Base-by-base conservation (phyloP, 2,797 vertebrate genomes). In the Diceros bicornis region DNA sequence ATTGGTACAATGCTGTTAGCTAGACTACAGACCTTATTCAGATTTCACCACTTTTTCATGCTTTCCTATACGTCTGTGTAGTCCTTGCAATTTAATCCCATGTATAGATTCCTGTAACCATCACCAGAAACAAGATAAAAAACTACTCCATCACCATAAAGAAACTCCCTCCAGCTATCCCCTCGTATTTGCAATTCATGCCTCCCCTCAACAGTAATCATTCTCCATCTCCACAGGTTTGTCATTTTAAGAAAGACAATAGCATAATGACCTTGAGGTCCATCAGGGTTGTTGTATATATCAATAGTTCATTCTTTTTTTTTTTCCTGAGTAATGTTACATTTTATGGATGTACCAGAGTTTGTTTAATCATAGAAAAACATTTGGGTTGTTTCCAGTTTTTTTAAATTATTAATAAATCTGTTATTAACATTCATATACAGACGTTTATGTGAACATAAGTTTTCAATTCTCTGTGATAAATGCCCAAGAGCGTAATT, bases 391-490 rank as follows among this genome's bases (percentile, higher is more conserved):
- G 8, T 77, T 81, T 93, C 9, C 1, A 55, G 9, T 69, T 87
- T 69, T 32, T 91, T 89, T 87, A 41, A 41, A 41, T 55, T 71
- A 55, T 14, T 34, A 89, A 69, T 50, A 85, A 64, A 81, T 14
- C 23, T 75, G 2, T 34, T 85, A 62, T 64, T 93, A 69, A 74
- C 14, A 47, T 74, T 85, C n/a, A 52, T 59, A 69, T 44, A 83
- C 34, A 83, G 47, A 44, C 59, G 17, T 75, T 91, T 88, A 8
- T 66, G 14, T 50, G 61, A 57, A 41, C 10, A 32, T 13, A 85
- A 62, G 23, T 71, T 96, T 89, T 92, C 81, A 57, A 12, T 88
- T 96, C 13, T 88, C 34, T 71, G 17, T 87, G 47, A 68, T 84
- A 47, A 72, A 18, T 78, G 21, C 12, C 37, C 25, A 78, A 77